Evolutionary conservation across 2,113 vertebrate species (phyloP).

Genomic region (Nematolebias whitei): DNA sequence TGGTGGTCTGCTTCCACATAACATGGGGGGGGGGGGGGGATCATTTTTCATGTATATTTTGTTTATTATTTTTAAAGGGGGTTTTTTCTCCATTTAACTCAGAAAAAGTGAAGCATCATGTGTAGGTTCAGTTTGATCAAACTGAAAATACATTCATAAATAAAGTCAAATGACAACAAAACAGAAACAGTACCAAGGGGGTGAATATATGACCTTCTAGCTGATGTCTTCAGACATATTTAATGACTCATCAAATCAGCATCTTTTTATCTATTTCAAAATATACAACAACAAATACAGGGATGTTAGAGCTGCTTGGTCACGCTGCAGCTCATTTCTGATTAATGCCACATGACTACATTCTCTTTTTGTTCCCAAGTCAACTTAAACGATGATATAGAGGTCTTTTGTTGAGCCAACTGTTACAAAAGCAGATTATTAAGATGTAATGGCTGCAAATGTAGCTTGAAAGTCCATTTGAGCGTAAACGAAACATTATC

Average conservation of each 20-base stretch:
- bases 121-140: no score
- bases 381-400: constrained; percentile 2
- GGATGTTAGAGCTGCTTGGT: constrained; percentile 8
- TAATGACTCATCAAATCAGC: neutral
- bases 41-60: no score
- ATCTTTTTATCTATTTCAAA: neutral
- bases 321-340: neutral
- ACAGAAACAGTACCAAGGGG: no score
- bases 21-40: no score
- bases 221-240: neutral
- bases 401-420: constrained; percentile 4
- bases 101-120: no score
- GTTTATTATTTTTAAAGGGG: no score
- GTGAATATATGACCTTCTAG: constrained; percentile 5
- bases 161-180: no score
- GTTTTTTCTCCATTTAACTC: no score
- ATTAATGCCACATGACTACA: constrained; percentile 9
- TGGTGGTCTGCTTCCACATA: no score
- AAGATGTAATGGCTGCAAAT: constrained; percentile 25
- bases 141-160: no score
- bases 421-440: constrained; percentile 8
- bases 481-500: constrained; percentile 13
- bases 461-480: neutral
- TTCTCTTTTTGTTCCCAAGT: neutral
- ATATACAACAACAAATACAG: neutral